Conservation (phyloP, 2,797 vertebrate species). For the Cottoperca gobio region DNA sequence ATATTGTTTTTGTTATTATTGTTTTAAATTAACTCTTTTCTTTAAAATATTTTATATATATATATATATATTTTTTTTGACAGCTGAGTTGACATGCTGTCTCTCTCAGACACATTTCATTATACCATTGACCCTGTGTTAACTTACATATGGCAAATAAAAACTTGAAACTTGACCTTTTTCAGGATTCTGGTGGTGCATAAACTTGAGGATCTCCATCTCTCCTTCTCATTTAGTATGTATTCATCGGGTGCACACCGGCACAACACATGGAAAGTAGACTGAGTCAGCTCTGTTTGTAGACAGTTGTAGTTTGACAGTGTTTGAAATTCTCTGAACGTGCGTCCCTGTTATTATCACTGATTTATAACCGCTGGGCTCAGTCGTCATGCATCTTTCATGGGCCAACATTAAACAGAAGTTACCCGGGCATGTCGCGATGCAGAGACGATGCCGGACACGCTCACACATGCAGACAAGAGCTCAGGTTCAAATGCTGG, state of each 20-base stretch:
- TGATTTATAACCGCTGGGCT: conserved; percentile 57
- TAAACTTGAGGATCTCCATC: conserved; percentile 23
- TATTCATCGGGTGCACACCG: conserved; percentile 30
- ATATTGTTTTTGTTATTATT: no score
- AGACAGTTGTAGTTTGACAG: conserved; percentile 20
- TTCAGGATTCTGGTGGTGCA: conserved; percentile 18
- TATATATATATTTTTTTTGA: no score
- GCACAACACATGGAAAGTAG: conserved; percentile 33
- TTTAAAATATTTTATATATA: no score
- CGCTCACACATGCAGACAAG: conserved; percentile 14
- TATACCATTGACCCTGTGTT: no score
- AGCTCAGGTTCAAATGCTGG: conserved; percentile 40
- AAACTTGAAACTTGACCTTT: no score
- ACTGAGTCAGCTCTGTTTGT: conserved; percentile 52
- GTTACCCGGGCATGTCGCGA: conserved; percentile 41
- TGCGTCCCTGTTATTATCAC: conserved; percentile 50
- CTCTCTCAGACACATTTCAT: no score
- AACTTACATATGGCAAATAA: no score
- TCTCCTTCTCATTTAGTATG: conserved; percentile 41
- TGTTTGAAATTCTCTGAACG: conserved; percentile 37
- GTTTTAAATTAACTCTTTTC: no score
- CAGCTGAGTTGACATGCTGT: no score
- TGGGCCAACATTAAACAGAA: conserved; percentile 45
- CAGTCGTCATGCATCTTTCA: conserved; percentile 53
- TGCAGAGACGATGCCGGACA: conserved; percentile 33